Conservation (phyloP, 2,797 vertebrate species). For the Acestrorhynchus altus region DNA sequence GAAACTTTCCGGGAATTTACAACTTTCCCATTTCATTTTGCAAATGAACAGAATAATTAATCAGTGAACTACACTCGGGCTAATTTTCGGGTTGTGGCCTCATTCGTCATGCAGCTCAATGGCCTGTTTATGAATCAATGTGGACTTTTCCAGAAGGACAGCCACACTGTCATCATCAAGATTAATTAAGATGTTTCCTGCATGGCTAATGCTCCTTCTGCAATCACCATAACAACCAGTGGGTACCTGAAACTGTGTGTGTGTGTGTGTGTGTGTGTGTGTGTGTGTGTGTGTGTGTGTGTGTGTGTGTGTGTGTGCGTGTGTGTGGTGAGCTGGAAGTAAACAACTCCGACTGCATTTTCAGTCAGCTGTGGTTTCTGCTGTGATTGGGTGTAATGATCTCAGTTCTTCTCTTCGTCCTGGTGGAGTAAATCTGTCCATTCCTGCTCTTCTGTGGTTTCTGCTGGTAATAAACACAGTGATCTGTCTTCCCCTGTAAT, state of each 20-base stretch:
- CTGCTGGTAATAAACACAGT: slow-evolving; percentile 35
- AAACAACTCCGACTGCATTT: slow-evolving; percentile 35
- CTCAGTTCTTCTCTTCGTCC: slow-evolving; percentile 12
- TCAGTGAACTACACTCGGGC: slow-evolving; percentile 75
- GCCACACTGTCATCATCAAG: slow-evolving; percentile 74
- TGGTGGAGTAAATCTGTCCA: slow-evolving; percentile 14
- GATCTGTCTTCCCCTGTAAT: slow-evolving; percentile 33
- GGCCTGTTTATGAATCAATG: slow-evolving; percentile 81
- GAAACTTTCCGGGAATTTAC: slow-evolving; percentile 54
- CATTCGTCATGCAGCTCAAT: slow-evolving; percentile 78
- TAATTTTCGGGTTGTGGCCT: slow-evolving; percentile 67
- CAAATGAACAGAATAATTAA: slow-evolving; percentile 65
- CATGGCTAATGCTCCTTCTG: slow-evolving; percentile 66
- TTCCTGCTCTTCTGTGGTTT: slow-evolving; percentile 45
- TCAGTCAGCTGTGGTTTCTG: slow-evolving; percentile 41
- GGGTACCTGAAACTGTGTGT: slow-evolving; percentile 46
- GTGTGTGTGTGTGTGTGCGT: slow-evolving; percentile 38
- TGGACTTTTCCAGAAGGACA: slow-evolving; percentile 77
- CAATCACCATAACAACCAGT: slow-evolving; percentile 64
- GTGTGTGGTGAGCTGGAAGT: slow-evolving; percentile 24
- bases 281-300: slow-evolving; percentile 36
- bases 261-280: slow-evolving; percentile 39
- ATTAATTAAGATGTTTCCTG: slow-evolving; percentile 86
- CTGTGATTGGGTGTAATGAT: slow-evolving; percentile 44
- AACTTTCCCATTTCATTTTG: slow-evolving; percentile 26